Evolutionary conservation across 1,140 invertebrate genomes (phyloP), one percentile per base, ranked within the genome.

Genomic region (Drosophila tani): DNA sequence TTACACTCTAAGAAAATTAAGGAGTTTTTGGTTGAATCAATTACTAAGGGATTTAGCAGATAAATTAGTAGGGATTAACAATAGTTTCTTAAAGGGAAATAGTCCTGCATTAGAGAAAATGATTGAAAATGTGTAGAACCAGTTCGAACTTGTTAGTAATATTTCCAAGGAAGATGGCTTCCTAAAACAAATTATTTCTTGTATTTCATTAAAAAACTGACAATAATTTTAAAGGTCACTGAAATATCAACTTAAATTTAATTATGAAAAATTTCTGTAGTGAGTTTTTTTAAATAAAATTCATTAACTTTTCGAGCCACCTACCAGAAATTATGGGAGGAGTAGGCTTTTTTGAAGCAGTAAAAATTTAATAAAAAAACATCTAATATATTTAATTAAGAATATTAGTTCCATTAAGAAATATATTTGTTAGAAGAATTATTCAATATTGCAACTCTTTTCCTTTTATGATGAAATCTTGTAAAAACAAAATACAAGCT

Each of bases 1-100:
- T 12, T 70, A 27, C 67, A 70, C 49, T 40, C 1, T 1, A 15
- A 15, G 21, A 60, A 81, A 76, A 21, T 38, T n/a, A 15, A 24
- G 24, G 32, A 7, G 9, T 5, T 9, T 14, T 21, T 7, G 4
- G 0, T 1, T 7, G 40, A 32, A 21, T 43, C 11, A 8, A 17
- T 14, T 17, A 12, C 4, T 12, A 15, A 27, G 21, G n/a, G 7
- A 8, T 1, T 27, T 0, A n/a, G 5, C 2, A n/a, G 2, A 4
- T 24, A 11, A 0, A 21, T 24, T n/a, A 12, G 8, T 4, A n/a
- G 2, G 6, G 21, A 21, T 4, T 5, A 21, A 15, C 32, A 17
- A 14, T 12, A 7, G 5, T 7, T 51, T 51, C 7, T 12, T 14
- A 3, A 21, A 21, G 19, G 9, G 12, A 12, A 8, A 41, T n/a